Evolutionary conservation across 2,888 invertebrate genomes (phyloP).

Genomic region (Lepidocyrtoides sp.): DNA sequence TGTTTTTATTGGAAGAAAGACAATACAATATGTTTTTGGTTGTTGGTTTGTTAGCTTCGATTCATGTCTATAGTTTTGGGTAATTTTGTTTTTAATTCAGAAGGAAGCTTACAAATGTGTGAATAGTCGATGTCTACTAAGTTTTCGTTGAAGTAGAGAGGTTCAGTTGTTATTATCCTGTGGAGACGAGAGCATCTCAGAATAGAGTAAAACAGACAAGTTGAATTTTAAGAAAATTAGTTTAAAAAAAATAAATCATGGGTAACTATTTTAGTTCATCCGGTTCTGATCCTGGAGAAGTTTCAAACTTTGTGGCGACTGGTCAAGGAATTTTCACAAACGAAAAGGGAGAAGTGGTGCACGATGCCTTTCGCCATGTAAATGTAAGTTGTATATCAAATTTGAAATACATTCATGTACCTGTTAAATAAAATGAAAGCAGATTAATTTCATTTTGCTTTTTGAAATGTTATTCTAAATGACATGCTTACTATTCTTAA

Average conservation of each 20-base stretch:
- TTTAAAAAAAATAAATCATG: background rate
- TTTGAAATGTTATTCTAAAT: background rate
- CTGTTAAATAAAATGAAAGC: too few relatives aligned
- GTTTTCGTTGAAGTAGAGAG: background rate
- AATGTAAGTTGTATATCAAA: conserved; percentile 76
- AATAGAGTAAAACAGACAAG: too few relatives aligned
- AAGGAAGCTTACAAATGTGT: background rate
- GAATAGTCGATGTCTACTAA: background rate
- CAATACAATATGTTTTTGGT: too few relatives aligned
- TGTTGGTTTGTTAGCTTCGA: too few relatives aligned
- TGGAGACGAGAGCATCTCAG: background rate
- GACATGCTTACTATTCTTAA: background rate
- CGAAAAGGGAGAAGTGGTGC: conserved; percentile 51
- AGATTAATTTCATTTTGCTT: too few relatives aligned
- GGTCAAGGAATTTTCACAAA: conserved; percentile 63
- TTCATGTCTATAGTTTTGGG: too few relatives aligned
- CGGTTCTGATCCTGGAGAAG: background rate
- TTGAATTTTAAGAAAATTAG: background rate
- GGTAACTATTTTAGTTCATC: conserved; percentile 36
- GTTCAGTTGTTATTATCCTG: background rate
- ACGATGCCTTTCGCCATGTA: conserved; percentile 46
- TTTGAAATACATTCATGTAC: background rate
- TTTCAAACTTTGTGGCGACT: conserved; percentile 53
- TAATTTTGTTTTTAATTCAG: too few relatives aligned
- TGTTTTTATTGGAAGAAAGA: too few relatives aligned